Percentiles rank a stretch among this genome's conserved stretches.
Conservation (phyloP, 2,888 invertebrate species). For the Drosophila koepferae region DNA sequence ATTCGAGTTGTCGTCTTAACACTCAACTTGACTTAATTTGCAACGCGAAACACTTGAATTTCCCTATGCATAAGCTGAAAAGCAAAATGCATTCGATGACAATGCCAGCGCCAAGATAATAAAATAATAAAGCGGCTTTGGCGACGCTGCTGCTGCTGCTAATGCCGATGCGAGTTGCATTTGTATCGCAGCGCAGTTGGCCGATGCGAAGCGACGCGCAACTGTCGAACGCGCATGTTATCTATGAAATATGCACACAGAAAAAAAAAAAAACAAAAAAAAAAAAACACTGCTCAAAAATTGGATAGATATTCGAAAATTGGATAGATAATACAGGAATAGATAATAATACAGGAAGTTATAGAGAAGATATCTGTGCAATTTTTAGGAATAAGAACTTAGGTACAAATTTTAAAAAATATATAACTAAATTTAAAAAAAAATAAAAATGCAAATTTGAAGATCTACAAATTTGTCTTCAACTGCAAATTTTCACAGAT, state of each 20-base stretch:
- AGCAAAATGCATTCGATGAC: constrained; percentile 42
- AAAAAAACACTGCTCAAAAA: too few relatives aligned
- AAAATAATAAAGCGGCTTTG: constrained; percentile 65
- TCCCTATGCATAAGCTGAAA: constrained; percentile 74
- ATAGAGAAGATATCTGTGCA: too few relatives aligned
- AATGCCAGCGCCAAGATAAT: constrained; percentile 40
- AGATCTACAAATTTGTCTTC: too few relatives aligned
- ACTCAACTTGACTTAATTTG: not conserved
- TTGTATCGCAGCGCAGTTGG: constrained; percentile 50
- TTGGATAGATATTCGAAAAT: too few relatives aligned
- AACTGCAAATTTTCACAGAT: too few relatives aligned
- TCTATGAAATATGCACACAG: constrained; percentile 7
- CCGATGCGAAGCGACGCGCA: constrained; percentile 3
- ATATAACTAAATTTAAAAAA: too few relatives aligned
- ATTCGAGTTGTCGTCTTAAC: not conserved
- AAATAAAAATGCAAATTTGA: too few relatives aligned
- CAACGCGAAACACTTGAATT: constrained; percentile 50
- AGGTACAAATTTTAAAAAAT: too few relatives aligned
- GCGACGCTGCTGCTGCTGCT: constrained; percentile 29
- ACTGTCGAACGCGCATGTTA: constrained; percentile 1
- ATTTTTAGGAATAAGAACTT: too few relatives aligned
- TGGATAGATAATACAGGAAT: too few relatives aligned
- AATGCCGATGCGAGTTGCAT: constrained; percentile 55
- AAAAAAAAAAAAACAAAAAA: too few relatives aligned
- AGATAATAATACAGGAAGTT: too few relatives aligned